Conservation (phyloP, 2,888 invertebrate genomes). For the Hymenopus coronatus region DNA sequence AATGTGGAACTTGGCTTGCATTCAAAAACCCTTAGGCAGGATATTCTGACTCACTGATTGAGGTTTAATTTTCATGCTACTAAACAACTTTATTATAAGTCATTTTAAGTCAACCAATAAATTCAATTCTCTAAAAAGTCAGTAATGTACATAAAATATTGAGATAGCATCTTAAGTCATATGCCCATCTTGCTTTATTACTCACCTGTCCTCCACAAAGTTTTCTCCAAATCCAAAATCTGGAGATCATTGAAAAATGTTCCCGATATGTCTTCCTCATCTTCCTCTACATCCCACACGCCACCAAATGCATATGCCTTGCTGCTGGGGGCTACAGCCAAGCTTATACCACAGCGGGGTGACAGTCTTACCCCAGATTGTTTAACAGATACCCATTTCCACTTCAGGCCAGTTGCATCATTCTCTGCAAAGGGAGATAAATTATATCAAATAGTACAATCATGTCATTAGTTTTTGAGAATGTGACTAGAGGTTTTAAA, state of each 20-base stretch:
- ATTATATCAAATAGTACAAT: too few relatives aligned
- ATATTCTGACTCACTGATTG: too few relatives aligned
- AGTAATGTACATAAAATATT: not conserved
- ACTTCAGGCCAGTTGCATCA: constrained; percentile 59
- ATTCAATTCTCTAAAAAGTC: not conserved
- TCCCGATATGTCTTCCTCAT: constrained; percentile 76
- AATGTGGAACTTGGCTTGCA: too few relatives aligned
- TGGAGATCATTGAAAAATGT: constrained; percentile 79
- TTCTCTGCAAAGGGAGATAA: constrained; percentile 51
- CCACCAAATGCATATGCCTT: constrained; percentile 84
- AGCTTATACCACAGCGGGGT: constrained; percentile 66
- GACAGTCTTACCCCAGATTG: constrained; percentile 62
- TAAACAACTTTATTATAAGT: too few relatives aligned
- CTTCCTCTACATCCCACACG: constrained; percentile 72
- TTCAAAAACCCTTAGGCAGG: too few relatives aligned
- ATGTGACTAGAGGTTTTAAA: too few relatives aligned
- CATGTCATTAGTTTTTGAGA: too few relatives aligned
- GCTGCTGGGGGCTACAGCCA: constrained; percentile 60
- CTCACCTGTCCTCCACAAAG: constrained; percentile 68
- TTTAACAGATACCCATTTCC: constrained; percentile 69
- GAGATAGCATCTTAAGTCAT: not conserved
- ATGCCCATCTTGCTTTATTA: constrained; percentile 32
- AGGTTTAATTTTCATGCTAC: too few relatives aligned
- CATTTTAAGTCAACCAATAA: not conserved
- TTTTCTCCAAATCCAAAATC: constrained; percentile 69